These are phyloP conservation scores for Esox masquinongy DNA, from an alignment of 2,797 vertebrate species.

Conservation along the genomic window DNA sequence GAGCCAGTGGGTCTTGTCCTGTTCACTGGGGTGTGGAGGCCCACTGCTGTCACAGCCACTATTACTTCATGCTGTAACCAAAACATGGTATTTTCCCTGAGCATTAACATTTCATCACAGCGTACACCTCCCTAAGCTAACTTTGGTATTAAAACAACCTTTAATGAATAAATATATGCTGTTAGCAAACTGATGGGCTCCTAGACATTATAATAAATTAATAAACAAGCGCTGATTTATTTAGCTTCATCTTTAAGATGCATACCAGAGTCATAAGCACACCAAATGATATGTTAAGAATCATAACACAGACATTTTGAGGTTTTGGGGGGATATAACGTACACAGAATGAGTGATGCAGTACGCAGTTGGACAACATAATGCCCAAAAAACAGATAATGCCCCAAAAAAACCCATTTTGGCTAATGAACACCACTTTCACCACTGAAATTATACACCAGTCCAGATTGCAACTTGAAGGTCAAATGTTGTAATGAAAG, in stretches of 20 bases:
- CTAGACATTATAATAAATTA: constrained; percentile 4
- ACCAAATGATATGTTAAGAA: no score
- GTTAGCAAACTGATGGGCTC: neutral
- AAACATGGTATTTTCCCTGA: neutral
- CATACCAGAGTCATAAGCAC: no score
- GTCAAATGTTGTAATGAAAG: neutral
- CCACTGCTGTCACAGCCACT: constrained; percentile 4
- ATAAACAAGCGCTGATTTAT: constrained; percentile 12
- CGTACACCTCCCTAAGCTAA: constrained; percentile 7
- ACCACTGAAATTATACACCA: no score
- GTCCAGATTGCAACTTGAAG: neutral
- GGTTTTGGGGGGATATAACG: no score
- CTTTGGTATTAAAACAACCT: constrained; percentile 1
- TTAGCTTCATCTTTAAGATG: neutral
- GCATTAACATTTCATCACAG: constrained; percentile 20
- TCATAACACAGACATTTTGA: no score
- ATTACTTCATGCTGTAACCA: neutral
- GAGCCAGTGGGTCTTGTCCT: neutral
- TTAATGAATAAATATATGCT: constrained; percentile 13
- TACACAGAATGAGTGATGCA: no score
- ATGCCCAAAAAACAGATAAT: no score
- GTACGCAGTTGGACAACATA: no score
- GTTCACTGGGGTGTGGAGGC: neutral
- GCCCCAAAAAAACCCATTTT: no score
- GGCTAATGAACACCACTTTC: no score